Base-by-base conservation (phyloP, 2,113 vertebrate species). In the Forbesichthys agassizii region DNA sequence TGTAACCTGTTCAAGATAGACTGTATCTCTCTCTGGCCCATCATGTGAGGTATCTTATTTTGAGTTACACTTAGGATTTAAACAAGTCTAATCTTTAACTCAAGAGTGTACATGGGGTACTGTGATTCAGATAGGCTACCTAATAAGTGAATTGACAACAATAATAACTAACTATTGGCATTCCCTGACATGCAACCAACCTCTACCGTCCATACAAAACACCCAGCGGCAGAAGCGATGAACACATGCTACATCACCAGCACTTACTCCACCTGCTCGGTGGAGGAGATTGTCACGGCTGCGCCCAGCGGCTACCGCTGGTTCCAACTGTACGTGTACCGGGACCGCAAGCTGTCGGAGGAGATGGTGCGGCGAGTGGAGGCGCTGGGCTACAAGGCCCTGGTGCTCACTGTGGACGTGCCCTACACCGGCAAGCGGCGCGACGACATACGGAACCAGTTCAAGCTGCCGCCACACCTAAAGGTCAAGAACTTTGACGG, bases 241-340 rank as follows among this genome's bases (percentile, higher is more conserved):
- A 88, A 90, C 74, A 90, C 86, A 66, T 98, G 96, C 73, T 98
- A 96, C 67, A 92, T 98, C 60, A 86, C 93, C 90, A 98, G 96
- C 86, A 96, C 94, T 0, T 97, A 94, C 67, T 88, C 95, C 78
- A 98, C 95, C 70, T 95, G 94, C 83, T 90, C 92, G 0, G 90
- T 96, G 70, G 95, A 98, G 88, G 96, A 99, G 82, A 97, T 98
- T 0, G 89, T 85, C 0, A 67, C 83, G 0, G 90, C 95, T 0
- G 96, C 96, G 0, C 97, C 96, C 0, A 64, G 78, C 0, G 92
- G 95, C 0, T 93, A 95, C 69, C 92, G 78, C 5, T 99, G 98
- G 98, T 98, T 98, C 91, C 96, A 99, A 79, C 93, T 99, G 52
- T 98, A 98, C 18, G 87, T 96, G 33, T 95, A 96, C 83, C 84